Evolutionary conservation across 1,140 invertebrate genomes (phyloP).

Genomic region (Bombus picipes): DNA sequence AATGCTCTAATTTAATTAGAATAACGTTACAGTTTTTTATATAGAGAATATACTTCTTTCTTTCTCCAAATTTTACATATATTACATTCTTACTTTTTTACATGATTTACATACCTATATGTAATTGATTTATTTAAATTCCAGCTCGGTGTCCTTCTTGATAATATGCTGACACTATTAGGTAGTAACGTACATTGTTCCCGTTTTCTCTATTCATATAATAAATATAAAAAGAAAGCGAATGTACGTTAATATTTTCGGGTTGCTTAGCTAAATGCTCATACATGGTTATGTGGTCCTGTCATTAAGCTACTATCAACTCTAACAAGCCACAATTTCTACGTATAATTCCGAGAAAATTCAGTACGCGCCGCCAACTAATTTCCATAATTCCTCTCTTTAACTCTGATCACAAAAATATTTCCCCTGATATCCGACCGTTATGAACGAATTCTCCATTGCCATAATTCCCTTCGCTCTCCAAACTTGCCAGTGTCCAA

Average conservation of each 20-base stretch:
- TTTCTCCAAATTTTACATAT: neutral
- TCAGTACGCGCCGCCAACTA: neutral
- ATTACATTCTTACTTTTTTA: too few species aligned
- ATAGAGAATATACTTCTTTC: neutral
- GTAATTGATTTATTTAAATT: neutral
- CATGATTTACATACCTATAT: too few species aligned
- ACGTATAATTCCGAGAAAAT: neutral
- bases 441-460: neutral
- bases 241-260: neutral
- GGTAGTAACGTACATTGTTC: neutral
- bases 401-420: neutral
- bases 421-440: neutral
- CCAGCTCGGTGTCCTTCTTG: too few species aligned
- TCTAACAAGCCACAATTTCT: too few species aligned
- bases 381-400: conserved; percentile 2
- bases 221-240: neutral
- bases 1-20: neutral
- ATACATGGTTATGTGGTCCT: neutral
- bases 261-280: neutral
- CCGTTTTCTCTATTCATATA: too few species aligned
- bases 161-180: neutral
- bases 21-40: neutral
- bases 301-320: neutral
- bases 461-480: neutral
- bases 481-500: neutral